Percentiles rank a stretch among this genome's conserved stretches.
Evolutionary conservation across 2,797 vertebrate genomes (phyloP).

Genomic region (Onychomys arenicola): DNA sequence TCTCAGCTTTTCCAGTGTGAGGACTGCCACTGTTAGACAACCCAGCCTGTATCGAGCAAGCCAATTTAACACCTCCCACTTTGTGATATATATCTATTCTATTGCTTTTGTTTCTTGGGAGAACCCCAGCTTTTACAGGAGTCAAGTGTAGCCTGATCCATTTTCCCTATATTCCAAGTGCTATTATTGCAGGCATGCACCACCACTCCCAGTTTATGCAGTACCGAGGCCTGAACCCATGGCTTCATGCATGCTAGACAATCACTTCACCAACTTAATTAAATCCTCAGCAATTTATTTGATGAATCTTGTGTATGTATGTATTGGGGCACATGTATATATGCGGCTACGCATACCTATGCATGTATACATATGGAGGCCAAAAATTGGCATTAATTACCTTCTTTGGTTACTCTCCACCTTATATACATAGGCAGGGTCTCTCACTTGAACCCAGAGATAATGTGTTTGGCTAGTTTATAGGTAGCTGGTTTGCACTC

Average conservation of each 20-base stretch:
- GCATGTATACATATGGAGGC: neutral
- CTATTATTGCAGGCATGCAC: neutral
- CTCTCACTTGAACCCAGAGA: neutral
- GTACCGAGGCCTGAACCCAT: neutral
- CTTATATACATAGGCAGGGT: neutral
- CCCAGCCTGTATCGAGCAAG: no score
- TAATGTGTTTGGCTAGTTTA: neutral
- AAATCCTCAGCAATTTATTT: neutral
- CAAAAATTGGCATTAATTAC: neutral
- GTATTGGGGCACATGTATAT: neutral
- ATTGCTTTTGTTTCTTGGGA: neutral
- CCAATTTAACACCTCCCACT: neutral
- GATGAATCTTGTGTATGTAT: neutral
- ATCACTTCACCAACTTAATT: no score
- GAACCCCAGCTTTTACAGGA: neutral
- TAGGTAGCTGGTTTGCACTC: neutral
- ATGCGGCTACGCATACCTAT: neutral
- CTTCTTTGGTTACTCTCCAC: neutral
- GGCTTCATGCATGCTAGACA: neutral
- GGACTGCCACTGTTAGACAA: neutral
- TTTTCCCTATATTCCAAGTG: neutral
- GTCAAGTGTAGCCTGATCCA: neutral
- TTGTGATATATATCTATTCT: neutral
- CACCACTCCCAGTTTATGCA: neutral
- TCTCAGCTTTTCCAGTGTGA: neutral